These are phyloP conservation scores for Corythoichthys haematopterus DNA, from an alignment of 2,113 vertebrate genomes.

Conservation along the genomic window DNA sequence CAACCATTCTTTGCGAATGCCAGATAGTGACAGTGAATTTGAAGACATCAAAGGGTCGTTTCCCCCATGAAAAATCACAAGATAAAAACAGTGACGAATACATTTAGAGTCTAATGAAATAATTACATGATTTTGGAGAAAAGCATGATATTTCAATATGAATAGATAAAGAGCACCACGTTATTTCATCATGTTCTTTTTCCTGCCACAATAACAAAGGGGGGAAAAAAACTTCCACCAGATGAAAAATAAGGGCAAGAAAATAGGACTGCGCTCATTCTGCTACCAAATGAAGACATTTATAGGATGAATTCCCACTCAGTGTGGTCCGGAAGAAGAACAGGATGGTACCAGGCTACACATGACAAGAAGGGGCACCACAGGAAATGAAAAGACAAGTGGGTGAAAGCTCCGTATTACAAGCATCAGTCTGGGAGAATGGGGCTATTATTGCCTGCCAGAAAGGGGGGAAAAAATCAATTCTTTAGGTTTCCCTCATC, in stretches of 20 bases:
- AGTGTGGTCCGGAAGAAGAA: slow-evolving; percentile 4
- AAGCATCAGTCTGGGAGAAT: background rate
- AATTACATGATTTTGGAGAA: slow-evolving; percentile 25
- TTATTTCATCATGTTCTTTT: slow-evolving; percentile 6
- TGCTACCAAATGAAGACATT: background rate
- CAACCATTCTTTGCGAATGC: slow-evolving; percentile 37
- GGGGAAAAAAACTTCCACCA: background rate
- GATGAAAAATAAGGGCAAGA: background rate
- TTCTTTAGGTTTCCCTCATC: slow-evolving; percentile 7
- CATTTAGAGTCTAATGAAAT: slow-evolving; percentile 46
- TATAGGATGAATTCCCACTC: background rate
- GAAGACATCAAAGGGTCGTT: slow-evolving; percentile 9
- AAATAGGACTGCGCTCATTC: background rate
- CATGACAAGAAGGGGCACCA: slow-evolving; percentile 6
- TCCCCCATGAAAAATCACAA: slow-evolving; percentile 13
- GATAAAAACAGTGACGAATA: slow-evolving; percentile 29
- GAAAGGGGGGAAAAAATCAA: background rate
- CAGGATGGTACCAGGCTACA: slow-evolving; percentile 9
- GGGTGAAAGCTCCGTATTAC: slow-evolving; percentile 10
- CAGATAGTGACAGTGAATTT: slow-evolving; percentile 17
- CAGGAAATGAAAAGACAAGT: slow-evolving; percentile 14
- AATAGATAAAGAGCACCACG: slow-evolving; percentile 22
- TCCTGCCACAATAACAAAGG: slow-evolving; percentile 9
- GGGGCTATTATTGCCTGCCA: slow-evolving; percentile 3
- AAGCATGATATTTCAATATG: slow-evolving; percentile 15